These are phyloP conservation scores for Campylomormyrus numenius DNA, from an alignment of 2,113 vertebrate species.

Conservation along the genomic window DNA sequence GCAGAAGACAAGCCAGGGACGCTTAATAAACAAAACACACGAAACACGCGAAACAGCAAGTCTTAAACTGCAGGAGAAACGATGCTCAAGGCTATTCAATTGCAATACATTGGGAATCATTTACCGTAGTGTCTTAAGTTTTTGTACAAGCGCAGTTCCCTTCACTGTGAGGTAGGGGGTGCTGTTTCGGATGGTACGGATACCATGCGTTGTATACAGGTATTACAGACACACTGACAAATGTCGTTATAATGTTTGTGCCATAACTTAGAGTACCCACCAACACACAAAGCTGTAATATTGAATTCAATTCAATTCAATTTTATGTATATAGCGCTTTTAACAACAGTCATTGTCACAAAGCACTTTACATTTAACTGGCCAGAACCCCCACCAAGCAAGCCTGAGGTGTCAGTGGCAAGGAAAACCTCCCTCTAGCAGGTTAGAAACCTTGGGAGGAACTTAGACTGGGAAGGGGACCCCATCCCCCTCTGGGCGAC, in stretches of 20 bases:
- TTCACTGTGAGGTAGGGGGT: neutral
- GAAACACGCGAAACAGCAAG: neutral
- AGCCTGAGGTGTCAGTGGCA: too few relatives aligned
- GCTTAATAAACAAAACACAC: neutral
- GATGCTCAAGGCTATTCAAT: neutral
- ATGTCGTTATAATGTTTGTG: neutral
- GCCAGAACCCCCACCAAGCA: too few relatives aligned
- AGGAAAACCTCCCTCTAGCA: too few relatives aligned
- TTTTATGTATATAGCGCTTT: too few relatives aligned
- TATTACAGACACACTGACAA: neutral
- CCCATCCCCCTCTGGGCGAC: too few relatives aligned
- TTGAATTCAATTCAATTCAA: too few relatives aligned
- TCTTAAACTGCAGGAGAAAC: neutral
- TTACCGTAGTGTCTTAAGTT: neutral
- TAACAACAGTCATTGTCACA: too few relatives aligned
- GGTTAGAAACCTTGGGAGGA: too few relatives aligned
- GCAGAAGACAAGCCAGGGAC: neutral
- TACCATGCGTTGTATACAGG: neutral
- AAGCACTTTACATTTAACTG: too few relatives aligned
- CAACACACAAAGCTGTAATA: neutral
- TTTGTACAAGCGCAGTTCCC: neutral
- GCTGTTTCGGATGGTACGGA: neutral
- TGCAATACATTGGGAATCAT: neutral
- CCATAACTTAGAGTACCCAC: neutral
- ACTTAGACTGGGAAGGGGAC: too few relatives aligned